Conservation (phyloP, 2,888 invertebrate species). For the Cheilosia grossa region DNA sequence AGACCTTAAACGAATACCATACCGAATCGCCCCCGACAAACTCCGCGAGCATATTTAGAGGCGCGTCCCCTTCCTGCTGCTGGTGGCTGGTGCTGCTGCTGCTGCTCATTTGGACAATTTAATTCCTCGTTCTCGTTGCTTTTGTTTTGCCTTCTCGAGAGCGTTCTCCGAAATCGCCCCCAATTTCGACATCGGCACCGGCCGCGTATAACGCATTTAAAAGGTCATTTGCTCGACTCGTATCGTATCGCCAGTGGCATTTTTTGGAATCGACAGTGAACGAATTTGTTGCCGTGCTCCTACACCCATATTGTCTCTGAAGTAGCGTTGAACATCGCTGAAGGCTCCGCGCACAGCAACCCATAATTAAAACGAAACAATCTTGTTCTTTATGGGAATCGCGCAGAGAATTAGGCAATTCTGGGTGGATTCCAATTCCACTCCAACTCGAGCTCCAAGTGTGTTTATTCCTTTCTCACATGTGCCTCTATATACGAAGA, state of each 20-base stretch:
- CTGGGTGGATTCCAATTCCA: conserved; percentile 64
- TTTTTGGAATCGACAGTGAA: conserved; percentile 74
- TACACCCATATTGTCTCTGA: conserved; percentile 75
- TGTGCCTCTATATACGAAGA: conserved; percentile 22
- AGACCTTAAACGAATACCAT: conserved; percentile 72
- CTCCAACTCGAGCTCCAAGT: conserved; percentile 32
- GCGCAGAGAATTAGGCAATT: conserved; percentile 68
- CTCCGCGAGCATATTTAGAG: conserved; percentile 69
- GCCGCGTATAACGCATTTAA: conserved; percentile 71
- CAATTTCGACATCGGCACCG: conserved; percentile 70
- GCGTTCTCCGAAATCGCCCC: conserved; percentile 74
- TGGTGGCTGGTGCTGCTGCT: conserved; percentile 35
- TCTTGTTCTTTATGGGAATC: conserved; percentile 75
- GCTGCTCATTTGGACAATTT: conserved; percentile 74
- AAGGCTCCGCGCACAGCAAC: conserved; percentile 61
- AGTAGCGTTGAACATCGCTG: conserved; percentile 72
- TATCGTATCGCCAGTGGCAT: conserved; percentile 74
- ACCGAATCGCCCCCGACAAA: conserved; percentile 73
- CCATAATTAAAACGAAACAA: conserved; percentile 73
- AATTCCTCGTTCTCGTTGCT: conserved; percentile 52
- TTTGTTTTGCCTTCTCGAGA: conserved; percentile 50
- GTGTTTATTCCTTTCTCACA: conserved; percentile 73
- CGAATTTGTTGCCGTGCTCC: conserved; percentile 71
- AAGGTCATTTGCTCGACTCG: conserved; percentile 74
- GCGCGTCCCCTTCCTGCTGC: conserved; percentile 45